phyloP scores from a whole-genome alignment of 2,797 vertebrate genomes.

The Emys orbicularis region DNA sequence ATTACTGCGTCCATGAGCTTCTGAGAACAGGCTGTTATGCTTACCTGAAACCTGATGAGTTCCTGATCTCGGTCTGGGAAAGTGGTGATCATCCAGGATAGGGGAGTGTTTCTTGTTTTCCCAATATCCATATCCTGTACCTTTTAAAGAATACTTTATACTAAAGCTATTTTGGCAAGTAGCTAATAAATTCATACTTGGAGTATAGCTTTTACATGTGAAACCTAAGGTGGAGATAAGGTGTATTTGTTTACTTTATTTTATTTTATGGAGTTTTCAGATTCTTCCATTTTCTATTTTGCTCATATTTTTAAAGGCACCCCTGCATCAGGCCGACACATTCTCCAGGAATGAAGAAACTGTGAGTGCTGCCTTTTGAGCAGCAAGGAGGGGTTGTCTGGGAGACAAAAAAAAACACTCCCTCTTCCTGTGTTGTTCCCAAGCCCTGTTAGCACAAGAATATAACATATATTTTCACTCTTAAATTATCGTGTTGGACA shows the following conservation, averaged over 20 bases:
- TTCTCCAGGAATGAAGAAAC: not conserved
- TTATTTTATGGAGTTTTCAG: too few species aligned
- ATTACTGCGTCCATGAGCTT: not conserved
- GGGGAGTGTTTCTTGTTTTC: not conserved
- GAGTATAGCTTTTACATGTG: too few species aligned
- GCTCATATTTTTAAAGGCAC: not conserved
- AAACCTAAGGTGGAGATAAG: too few species aligned
- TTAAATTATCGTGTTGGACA: not conserved
- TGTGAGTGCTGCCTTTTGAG: not conserved
- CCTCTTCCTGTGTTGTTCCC: not conserved
- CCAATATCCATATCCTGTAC: not conserved
- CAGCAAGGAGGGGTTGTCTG: not conserved
- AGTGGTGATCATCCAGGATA: not conserved
- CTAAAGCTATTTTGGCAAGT: too few species aligned
- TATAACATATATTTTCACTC: not conserved
- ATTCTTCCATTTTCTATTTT: too few species aligned
- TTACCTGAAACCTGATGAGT: not conserved
- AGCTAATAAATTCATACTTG: too few species aligned
- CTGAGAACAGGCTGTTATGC: not conserved
- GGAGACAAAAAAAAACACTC: accelerated
- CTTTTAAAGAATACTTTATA: too few species aligned
- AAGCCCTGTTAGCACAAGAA: accelerated
- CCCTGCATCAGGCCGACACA: not conserved
- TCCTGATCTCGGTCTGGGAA: not conserved
- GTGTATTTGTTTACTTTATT: too few species aligned